Evolutionary conservation across 1,140 invertebrate genomes (phyloP).

Genomic region (Doryteuthis pealeii): DNA sequence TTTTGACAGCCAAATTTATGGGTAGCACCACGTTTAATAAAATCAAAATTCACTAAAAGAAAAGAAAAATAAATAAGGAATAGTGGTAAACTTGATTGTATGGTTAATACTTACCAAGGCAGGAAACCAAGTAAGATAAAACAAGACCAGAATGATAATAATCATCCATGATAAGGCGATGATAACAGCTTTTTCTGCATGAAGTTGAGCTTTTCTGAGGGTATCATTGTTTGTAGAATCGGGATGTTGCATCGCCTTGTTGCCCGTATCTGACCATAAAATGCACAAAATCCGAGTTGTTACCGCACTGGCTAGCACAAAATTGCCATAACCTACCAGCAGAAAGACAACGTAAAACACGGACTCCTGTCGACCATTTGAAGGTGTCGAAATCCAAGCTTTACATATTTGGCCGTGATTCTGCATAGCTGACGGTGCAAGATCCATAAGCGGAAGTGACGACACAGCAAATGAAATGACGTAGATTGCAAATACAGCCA

Average conservation of each 20-base stretch:
- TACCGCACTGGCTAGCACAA: conserved; percentile 15
- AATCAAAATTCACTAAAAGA: too few species aligned
- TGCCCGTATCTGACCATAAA: neutral
- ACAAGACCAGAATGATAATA: conserved; percentile 20
- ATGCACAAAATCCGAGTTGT: neutral
- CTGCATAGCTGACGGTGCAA: conserved; percentile 33
- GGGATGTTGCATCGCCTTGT: neutral
- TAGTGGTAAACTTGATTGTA: too few species aligned
- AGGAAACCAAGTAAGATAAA: conserved; percentile 35
- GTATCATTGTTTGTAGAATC: conserved; percentile 8
- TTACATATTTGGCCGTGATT: conserved; percentile 27
- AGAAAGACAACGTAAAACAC: conserved; percentile 36
- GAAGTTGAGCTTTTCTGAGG: conserved; percentile 13
- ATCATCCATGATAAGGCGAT: conserved; percentile 30
- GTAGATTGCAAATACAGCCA: conserved; percentile 29
- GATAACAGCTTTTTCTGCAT: conserved; percentile 25
- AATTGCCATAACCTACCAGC: conserved; percentile 29
- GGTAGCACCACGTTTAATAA: too few species aligned
- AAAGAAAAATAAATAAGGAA: too few species aligned
- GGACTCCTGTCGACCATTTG: conserved; percentile 19
- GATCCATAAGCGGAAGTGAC: conserved; percentile 37
- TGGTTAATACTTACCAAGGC: conserved; percentile 34
- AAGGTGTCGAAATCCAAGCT: conserved; percentile 36
- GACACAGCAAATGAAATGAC: conserved; percentile 31
- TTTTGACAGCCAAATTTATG: too few species aligned